Evolutionary conservation across 2,113 vertebrate species (phyloP).

Genomic region (Mustela lutreola): DNA sequence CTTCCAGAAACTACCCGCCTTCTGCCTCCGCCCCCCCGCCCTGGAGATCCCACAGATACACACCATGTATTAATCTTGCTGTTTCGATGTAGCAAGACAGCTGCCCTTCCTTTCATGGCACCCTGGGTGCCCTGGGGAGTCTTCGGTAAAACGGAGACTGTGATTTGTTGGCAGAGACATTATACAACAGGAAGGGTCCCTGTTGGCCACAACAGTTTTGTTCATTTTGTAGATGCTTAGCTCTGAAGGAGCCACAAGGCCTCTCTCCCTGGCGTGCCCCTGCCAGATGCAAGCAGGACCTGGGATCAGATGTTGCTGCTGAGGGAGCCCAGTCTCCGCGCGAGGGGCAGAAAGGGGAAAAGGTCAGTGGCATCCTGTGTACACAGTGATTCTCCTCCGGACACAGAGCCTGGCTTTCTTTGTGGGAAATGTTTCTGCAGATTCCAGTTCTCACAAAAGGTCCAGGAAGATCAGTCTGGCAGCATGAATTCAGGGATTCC

Average conservation of each 20-base stretch:
- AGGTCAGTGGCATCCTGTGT: neutral
- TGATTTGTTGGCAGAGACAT: neutral
- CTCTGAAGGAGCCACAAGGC: neutral
- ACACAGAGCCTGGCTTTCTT: neutral
- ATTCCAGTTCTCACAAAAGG: neutral
- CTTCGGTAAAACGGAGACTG: neutral
- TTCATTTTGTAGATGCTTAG: accelerated
- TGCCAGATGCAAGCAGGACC: too few species aligned
- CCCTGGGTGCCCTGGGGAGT: accelerated
- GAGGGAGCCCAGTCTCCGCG: neutral
- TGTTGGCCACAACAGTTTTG: neutral
- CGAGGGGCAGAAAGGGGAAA: accelerated
- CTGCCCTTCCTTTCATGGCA: too few species aligned
- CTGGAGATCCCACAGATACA: neutral
- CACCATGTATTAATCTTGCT: neutral
- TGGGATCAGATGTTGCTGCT: too few species aligned
- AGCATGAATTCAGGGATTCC: neutral
- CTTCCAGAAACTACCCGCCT: neutral
- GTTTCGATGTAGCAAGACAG: accelerated
- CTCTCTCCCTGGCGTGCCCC: neutral
- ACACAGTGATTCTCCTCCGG: neutral
- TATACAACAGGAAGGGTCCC: accelerated
- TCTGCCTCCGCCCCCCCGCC: neutral
- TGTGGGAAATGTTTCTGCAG: neutral
- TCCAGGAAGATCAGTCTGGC: neutral